Evolutionary conservation across 2,888 invertebrate species (phyloP).

Genomic region (Erebia palarica): DNA sequence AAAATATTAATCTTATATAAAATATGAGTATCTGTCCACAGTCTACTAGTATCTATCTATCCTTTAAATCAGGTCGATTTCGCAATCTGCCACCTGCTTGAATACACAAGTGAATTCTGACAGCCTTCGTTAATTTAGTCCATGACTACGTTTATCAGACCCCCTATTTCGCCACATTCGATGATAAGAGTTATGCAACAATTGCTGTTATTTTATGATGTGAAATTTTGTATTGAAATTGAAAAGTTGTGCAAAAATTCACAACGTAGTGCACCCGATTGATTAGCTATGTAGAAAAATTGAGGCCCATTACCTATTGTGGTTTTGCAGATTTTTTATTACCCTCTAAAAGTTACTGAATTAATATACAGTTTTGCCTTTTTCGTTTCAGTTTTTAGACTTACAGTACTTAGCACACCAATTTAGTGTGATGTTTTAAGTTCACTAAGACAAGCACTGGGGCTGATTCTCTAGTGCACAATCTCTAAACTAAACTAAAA

Average conservation of each 20-base stretch:
- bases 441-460: too few relatives aligned
- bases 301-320: not conserved
- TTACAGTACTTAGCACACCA: too few relatives aligned
- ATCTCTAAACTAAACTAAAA: too few relatives aligned
- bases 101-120: constrained; percentile 1
- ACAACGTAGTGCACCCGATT: not conserved
- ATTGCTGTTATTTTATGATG: constrained; percentile 1
- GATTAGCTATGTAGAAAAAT: not conserved
- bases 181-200: not conserved
- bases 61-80: constrained; percentile 11
- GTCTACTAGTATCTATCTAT: not conserved
- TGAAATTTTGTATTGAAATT: not conserved
- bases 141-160: constrained; percentile 18
- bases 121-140: constrained; percentile 17
- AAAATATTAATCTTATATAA: not conserved
- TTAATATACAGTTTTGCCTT: too few relatives aligned
- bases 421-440: too few relatives aligned
- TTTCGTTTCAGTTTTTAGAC: too few relatives aligned
- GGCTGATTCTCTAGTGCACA: too few relatives aligned
- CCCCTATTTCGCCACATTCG: constrained; percentile 9
- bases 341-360: not conserved
- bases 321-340: not conserved
- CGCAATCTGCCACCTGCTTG: not conserved
- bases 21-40: not conserved
- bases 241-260: not conserved